Percentiles rank a stretch among this genome's conserved stretches.
phyloP scores from a whole-genome alignment of 2,113 vertebrate genomes.

The Albula goreensis region DNA sequence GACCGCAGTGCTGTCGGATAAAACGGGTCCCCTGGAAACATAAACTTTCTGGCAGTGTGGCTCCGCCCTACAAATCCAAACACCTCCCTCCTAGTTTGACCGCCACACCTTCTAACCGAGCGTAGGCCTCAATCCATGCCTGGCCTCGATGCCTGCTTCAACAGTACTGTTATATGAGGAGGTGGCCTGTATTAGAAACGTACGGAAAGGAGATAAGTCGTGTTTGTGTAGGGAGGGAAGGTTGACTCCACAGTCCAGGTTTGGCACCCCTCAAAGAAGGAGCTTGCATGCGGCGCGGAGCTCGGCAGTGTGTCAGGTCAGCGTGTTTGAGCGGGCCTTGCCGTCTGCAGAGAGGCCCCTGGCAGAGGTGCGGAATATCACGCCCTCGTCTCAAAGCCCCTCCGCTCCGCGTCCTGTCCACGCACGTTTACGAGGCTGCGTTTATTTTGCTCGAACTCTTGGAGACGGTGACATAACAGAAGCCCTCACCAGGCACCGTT shows the following conservation, averaged over 20 bases:
- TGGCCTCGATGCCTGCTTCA: neutral
- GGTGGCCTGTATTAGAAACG: neutral
- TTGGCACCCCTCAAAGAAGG: neutral
- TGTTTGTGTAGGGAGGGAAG: neutral
- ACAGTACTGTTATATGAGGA: neutral
- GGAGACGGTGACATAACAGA: slow-evolving; percentile 65
- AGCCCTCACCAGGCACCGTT: slow-evolving; percentile 49
- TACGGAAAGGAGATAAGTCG: neutral
- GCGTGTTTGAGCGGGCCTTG: neutral
- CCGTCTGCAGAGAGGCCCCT: slow-evolving; percentile 30
- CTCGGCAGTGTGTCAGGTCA: neutral
- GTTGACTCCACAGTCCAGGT: neutral
- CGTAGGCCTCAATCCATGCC: neutral
- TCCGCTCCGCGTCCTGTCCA: slow-evolving; percentile 29
- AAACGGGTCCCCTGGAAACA: slow-evolving; percentile 31
- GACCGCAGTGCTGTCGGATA: slow-evolving; percentile 33
- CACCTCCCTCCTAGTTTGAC: neutral
- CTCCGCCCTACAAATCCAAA: neutral
- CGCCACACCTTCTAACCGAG: neutral
- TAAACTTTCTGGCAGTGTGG: neutral
- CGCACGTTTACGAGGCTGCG: slow-evolving; percentile 41
- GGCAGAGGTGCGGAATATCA: slow-evolving; percentile 61
- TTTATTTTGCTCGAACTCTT: slow-evolving; percentile 59
- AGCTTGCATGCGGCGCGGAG: neutral
- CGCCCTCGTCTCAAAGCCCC: slow-evolving; percentile 58